A percentile compares a stretch with the other conserved stretches of the same genome.
These are phyloP conservation scores for Lamellibrachia satsuma DNA, from an alignment of 2,888 invertebrate genomes.

Conservation along the genomic window DNA sequence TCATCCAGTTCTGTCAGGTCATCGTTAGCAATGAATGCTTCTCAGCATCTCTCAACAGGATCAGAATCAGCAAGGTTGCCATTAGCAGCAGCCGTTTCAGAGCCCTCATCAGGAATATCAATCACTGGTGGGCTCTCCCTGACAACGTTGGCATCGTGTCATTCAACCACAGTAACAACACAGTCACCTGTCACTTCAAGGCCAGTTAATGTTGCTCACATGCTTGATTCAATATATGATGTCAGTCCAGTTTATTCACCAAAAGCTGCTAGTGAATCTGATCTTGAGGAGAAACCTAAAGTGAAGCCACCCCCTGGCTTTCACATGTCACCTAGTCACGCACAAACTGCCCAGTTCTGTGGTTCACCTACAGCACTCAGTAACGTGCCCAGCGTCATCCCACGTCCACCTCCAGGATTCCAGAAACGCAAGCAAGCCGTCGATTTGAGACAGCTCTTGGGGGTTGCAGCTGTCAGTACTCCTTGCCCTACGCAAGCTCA, in stretches of 20 bases:
- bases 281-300: not conserved
- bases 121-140: not conserved
- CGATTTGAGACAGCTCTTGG: not conserved
- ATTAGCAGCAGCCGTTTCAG: not conserved
- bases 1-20: too few relatives aligned
- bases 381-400: not conserved
- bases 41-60: not conserved
- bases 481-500: not conserved
- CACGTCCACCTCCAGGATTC: not conserved
- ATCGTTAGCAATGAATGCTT: too few relatives aligned
- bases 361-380: not conserved
- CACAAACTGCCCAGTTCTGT: not conserved
- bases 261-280: not conserved
- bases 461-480: not conserved
- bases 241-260: not conserved
- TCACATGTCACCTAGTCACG: not conserved
- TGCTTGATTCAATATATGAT: not conserved
- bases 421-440: not conserved
- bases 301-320: conserved; percentile 21
- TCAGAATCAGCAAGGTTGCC: not conserved
- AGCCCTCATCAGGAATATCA: not conserved
- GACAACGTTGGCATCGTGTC: not conserved
- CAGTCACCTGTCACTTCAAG: not conserved
- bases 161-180: not conserved
- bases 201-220: not conserved